Conservation (phyloP, 2,113 vertebrate species). For the Amblyopsis rosae region DNA sequence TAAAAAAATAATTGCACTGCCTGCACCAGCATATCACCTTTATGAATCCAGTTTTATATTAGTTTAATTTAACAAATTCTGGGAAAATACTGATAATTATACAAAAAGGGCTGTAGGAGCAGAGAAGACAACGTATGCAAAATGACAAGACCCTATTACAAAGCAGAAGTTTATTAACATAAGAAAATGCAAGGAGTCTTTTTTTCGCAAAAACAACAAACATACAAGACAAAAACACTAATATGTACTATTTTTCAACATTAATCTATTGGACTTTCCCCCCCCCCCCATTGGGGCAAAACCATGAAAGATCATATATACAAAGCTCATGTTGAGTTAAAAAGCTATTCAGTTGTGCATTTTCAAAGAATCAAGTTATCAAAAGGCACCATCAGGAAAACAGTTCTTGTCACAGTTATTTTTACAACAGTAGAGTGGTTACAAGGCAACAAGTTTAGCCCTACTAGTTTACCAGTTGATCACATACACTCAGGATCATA, state of each 20-base stretch:
- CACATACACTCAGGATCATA: slow-evolving; percentile 31
- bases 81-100: too few relatives aligned
- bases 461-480: slow-evolving; percentile 16
- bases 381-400: slow-evolving; percentile 30
- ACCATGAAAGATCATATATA: slow-evolving; percentile 22
- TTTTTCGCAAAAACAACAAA: too few relatives aligned
- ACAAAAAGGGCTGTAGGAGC: too few relatives aligned
- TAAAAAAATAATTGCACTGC: slow-evolving; percentile 26
- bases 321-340: slow-evolving; percentile 32
- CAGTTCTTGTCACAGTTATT: slow-evolving; percentile 8
- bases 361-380: slow-evolving; percentile 34
- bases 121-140: background rate
- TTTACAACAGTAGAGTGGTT: slow-evolving; percentile 71
- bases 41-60: too few relatives aligned
- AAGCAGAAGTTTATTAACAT: too few relatives aligned
- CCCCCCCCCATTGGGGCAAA: background rate
- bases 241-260: too few relatives aligned
- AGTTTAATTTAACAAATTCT: too few relatives aligned
- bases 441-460: slow-evolving; percentile 54
- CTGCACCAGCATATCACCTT: too few relatives aligned
- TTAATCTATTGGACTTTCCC: background rate
- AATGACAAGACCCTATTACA: background rate
- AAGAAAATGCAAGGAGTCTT: too few relatives aligned
- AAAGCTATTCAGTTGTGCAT: slow-evolving; percentile 37
- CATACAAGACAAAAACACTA: too few relatives aligned